Percentiles rank a stretch among this genome's conserved stretches.
These are phyloP conservation scores for Enteromius argenteus DNA, from an alignment of 2,797 vertebrate species.

Conservation along the genomic window DNA sequence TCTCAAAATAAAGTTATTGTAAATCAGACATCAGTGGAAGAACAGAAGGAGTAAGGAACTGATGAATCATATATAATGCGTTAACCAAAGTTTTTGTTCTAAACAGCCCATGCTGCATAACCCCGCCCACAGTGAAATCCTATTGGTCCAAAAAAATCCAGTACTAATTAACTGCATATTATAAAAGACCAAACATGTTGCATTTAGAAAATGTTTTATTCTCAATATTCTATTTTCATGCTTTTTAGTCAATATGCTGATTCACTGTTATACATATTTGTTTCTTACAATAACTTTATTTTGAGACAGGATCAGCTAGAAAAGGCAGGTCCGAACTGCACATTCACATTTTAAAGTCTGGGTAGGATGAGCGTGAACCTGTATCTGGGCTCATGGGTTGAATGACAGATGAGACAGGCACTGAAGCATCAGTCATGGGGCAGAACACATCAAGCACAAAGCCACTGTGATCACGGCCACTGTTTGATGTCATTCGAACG, in stretches of 20 bases:
- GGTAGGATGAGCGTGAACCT: background rate
- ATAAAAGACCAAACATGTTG: background rate
- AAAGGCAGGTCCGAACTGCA: background rate
- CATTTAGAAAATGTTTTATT: background rate
- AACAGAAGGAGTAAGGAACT: background rate
- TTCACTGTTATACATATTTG: background rate
- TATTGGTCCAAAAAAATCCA: background rate
- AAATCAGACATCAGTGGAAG: background rate
- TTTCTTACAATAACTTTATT: background rate
- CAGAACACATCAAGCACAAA: conserved; percentile 46
- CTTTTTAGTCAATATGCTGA: background rate
- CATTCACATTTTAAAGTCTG: background rate
- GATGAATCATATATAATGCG: too few relatives aligned
- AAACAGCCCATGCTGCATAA: background rate
- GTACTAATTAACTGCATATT: background rate
- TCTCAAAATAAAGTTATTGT: too few relatives aligned
- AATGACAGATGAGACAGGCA: conserved; percentile 72
- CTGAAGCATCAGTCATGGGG: conserved; percentile 65
- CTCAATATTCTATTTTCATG: background rate
- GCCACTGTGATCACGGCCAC: background rate
- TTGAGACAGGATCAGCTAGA: background rate
- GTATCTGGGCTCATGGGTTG: conserved; percentile 51
- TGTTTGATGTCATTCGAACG: conserved; percentile 6
- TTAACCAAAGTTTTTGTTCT: background rate
- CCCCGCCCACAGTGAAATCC: background rate